Percentiles rank a stretch among this genome's conserved stretches.
Conservation (phyloP, 2,888 invertebrate genomes). For the Minunthozetes semirufus region DNA sequence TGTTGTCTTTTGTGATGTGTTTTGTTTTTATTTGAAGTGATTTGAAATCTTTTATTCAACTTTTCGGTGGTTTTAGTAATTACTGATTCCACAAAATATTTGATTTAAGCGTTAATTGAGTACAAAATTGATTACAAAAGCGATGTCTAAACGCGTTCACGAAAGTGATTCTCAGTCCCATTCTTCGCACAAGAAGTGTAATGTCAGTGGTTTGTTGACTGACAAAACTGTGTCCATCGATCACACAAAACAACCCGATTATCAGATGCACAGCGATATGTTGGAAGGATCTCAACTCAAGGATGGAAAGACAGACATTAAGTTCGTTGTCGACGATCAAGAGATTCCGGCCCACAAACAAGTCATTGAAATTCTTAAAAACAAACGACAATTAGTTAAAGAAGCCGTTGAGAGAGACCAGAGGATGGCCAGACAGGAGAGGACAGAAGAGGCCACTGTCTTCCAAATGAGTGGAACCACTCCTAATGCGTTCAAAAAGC, state of each 20-base stretch:
- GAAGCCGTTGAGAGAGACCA: background rate
- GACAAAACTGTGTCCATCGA: background rate
- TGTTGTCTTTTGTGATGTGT: no score
- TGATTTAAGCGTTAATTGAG: no score
- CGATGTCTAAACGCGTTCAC: background rate
- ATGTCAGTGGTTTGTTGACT: no score
- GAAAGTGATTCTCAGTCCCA: background rate
- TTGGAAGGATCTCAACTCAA: background rate
- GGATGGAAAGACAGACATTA: background rate
- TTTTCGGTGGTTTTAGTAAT: no score
- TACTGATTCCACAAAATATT: no score
- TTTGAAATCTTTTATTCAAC: no score
- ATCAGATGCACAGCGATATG: background rate
- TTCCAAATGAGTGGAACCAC: constrained; percentile 26
- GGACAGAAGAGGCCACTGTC: background rate
- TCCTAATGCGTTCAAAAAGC: background rate
- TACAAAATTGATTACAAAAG: background rate
- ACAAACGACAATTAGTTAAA: constrained; percentile 4
- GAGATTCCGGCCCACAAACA: constrained; percentile 5
- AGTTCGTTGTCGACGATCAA: background rate
- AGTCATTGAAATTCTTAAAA: constrained; percentile 6
- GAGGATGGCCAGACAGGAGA: background rate
- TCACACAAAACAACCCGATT: background rate
- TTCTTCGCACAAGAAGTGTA: background rate
- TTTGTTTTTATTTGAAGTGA: no score